A percentile compares a stretch with the other conserved stretches of the same genome.
Conservation (phyloP, 2,113 vertebrate genomes). For the Siniperca chuatsi region DNA sequence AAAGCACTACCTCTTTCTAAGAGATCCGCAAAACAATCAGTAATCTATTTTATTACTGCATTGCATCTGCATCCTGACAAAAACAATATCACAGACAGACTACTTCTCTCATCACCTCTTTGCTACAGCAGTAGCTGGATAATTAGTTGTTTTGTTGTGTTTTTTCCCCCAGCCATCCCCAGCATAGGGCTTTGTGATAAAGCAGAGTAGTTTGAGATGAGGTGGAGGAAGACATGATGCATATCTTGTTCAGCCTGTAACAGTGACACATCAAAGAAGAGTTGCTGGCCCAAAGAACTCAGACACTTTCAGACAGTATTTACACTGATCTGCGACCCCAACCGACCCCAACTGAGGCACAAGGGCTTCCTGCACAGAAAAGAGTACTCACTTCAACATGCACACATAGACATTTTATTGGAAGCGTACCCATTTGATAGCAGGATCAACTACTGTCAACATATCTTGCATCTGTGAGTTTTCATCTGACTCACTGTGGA, state of each 20-base stretch:
- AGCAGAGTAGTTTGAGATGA: constrained; percentile 44
- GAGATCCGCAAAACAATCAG: not conserved
- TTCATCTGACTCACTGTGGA: constrained; percentile 37
- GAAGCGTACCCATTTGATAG: constrained; percentile 24
- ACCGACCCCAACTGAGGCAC: constrained; percentile 31
- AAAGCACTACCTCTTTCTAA: constrained; percentile 25
- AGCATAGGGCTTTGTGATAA: constrained; percentile 49
- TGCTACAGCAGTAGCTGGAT: constrained; percentile 44
- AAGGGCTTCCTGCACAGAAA: not conserved
- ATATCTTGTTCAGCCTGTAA: constrained; percentile 66
- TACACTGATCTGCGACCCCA: constrained; percentile 41
- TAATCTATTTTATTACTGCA: constrained; percentile 28
- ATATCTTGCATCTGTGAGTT: constrained; percentile 27
- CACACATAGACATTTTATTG: constrained; percentile 39
- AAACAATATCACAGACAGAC: constrained; percentile 24
- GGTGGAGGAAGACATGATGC: constrained; percentile 65
- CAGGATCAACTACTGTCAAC: constrained; percentile 43
- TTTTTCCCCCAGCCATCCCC: not conserved
- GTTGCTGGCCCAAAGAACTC: constrained; percentile 22
- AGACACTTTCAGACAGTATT: constrained; percentile 51
- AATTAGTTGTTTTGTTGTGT: constrained; percentile 34
- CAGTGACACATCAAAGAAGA: constrained; percentile 74
- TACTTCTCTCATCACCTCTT: constrained; percentile 39
- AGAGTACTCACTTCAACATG: constrained; percentile 24
- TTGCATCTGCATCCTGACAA: constrained; percentile 28